These are phyloP conservation scores for Oscheius sp. DNA, from an alignment of 2,888 invertebrate genomes.

Conservation along the genomic window DNA sequence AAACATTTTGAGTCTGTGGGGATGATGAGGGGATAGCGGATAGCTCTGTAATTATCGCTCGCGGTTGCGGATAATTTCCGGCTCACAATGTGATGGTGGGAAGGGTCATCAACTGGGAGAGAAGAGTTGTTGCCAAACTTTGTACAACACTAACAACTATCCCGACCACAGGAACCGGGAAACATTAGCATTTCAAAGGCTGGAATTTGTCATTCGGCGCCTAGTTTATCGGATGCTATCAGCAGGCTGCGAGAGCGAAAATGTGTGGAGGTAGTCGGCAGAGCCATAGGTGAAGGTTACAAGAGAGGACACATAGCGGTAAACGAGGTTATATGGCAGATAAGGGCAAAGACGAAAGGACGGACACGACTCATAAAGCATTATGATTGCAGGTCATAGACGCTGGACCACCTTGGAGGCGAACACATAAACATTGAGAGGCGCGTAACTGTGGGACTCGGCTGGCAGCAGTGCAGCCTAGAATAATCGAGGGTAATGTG, in stretches of 20 bases:
- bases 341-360: conserved; percentile 22
- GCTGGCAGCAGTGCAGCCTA: neutral
- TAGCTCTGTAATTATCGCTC: conserved; percentile 31
- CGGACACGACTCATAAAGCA: conserved; percentile 37
- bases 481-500: neutral
- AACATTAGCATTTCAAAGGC: conserved; percentile 19
- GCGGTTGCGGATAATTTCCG: conserved; percentile 31
- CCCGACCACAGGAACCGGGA: conserved; percentile 11
- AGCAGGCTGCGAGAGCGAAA: no score
- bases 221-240: no score
- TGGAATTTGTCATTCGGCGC: neutral
- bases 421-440: neutral
- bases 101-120: conserved; percentile 12
- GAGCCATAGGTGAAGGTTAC: neutral
- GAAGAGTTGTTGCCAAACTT: neutral
- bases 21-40: conserved; percentile 8
- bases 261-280: no score
- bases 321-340: conserved; percentile 35
- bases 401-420: neutral
- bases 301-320: neutral
- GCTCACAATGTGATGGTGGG: conserved; percentile 25
- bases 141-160: neutral
- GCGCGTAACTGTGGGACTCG: neutral
- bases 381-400: conserved; percentile 34
- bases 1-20: no score